Evolutionary conservation across 2,888 invertebrate genomes (phyloP).

Genomic region (Emmelina monodactyla): DNA sequence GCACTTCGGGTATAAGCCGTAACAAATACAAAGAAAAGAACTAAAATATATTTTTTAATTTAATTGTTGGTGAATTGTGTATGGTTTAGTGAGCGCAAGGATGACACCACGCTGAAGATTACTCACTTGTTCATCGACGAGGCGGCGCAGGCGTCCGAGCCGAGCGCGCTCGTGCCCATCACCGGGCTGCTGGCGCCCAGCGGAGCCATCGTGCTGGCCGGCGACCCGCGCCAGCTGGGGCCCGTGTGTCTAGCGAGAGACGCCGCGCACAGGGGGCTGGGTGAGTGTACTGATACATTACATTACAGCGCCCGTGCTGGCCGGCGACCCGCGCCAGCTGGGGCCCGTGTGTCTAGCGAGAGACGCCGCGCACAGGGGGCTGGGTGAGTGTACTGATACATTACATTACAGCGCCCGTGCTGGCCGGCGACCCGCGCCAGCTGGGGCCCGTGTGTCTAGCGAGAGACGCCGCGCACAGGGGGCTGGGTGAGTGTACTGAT

Average conservation of each 20-base stretch:
- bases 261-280: conserved; percentile 70
- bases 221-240: conserved; percentile 89
- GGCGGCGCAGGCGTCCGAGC: conserved; percentile 89
- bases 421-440: conserved; percentile 87
- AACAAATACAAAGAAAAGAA: too few species aligned
- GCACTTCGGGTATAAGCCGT: too few species aligned
- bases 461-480: conserved; percentile 63
- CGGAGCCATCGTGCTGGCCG: conserved; percentile 72
- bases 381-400: too few species aligned
- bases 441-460: conserved; percentile 83
- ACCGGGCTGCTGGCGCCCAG: conserved; percentile 56
- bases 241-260: conserved; percentile 75
- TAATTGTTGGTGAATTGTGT: too few species aligned
- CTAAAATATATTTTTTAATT: too few species aligned
- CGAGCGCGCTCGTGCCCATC: conserved; percentile 69
- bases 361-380: conserved; percentile 68
- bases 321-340: conserved; percentile 87
- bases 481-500: conserved; percentile 73
- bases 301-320: too few species aligned
- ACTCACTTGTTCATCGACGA: conserved; percentile 91
- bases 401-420: too few species aligned
- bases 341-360: conserved; percentile 80
- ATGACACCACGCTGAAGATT: conserved; percentile 60
- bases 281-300: too few species aligned
- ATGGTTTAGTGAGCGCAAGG: too few species aligned